A percentile compares a stretch with the other conserved stretches of the same genome.
Conservation (phyloP, 2,797 vertebrate genomes). For the Tadarida brasiliensis region DNA sequence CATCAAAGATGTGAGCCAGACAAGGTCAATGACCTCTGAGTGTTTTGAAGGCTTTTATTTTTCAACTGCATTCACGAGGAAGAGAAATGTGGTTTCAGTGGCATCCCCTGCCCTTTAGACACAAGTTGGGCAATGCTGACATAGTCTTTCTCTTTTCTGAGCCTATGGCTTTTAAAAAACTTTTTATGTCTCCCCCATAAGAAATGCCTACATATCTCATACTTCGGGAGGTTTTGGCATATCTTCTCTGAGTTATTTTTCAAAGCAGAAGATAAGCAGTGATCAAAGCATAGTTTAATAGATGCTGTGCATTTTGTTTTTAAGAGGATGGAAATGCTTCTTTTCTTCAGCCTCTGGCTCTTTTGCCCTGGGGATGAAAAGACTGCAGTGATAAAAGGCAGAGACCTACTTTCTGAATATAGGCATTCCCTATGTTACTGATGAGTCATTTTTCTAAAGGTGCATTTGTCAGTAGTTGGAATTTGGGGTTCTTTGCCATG, state of each 20-base stretch:
- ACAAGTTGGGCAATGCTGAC: not conserved
- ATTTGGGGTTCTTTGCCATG: slow-evolving; percentile 46
- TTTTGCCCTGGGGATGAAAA: slow-evolving; percentile 59
- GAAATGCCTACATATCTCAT: not conserved
- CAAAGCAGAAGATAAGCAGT: slow-evolving; percentile 51
- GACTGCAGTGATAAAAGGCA: slow-evolving; percentile 64
- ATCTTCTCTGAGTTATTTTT: slow-evolving; percentile 51
- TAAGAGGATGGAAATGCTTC: not conserved
- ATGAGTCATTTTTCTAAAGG: slow-evolving; percentile 69
- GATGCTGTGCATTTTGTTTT: slow-evolving; percentile 50
- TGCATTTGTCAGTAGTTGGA: slow-evolving; percentile 18
- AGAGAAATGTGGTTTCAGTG: not conserved
- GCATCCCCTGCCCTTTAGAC: not conserved
- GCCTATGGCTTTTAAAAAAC: not conserved
- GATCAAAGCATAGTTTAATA: slow-evolving; percentile 40
- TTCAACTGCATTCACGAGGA: not conserved
- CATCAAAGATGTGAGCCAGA: not conserved
- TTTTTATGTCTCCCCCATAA: not conserved
- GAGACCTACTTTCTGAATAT: slow-evolving; percentile 62
- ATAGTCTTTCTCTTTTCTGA: not conserved
- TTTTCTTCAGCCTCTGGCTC: slow-evolving; percentile 39
- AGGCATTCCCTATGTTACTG: not conserved
- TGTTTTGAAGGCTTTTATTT: slow-evolving; percentile 45
- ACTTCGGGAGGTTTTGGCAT: not conserved
- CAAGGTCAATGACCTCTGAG: not conserved